phyloP scores from a whole-genome alignment of 53 echinoderm and acorn worm genomes.

The Antedon mediterranea region DNA sequence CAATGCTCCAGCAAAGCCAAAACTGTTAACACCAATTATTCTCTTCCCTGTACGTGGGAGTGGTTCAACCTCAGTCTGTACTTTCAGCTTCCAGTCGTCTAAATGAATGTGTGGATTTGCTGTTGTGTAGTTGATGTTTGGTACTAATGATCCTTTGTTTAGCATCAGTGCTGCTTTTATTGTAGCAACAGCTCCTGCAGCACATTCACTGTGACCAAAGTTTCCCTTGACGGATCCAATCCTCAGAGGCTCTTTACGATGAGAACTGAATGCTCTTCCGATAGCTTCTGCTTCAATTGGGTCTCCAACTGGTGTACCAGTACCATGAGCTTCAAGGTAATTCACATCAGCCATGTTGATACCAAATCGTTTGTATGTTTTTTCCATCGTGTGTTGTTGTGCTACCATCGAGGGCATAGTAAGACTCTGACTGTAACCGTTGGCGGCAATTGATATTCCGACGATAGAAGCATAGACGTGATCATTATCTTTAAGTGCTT shows the following conservation, averaged over 20 bases:
- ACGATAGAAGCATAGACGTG: slow-evolving; percentile 77
- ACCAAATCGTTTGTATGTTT: slow-evolving; percentile 55
- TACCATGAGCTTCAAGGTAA: slow-evolving; percentile 89
- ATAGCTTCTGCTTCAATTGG: slow-evolving; percentile 89
- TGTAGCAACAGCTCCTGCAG: slow-evolving; percentile 73
- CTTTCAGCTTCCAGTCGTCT: slow-evolving; percentile 45
- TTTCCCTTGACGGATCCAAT: slow-evolving; percentile 93
- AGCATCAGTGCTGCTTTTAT: slow-evolving; percentile 90
- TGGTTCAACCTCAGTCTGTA: slow-evolving; percentile 38
- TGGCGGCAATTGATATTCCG: slow-evolving; percentile 69
- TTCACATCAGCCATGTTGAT: slow-evolving; percentile 56
- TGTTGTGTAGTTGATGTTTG: slow-evolving; percentile 70
- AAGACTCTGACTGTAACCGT: slow-evolving; percentile 68
- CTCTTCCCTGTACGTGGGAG: slow-evolving; percentile 6
- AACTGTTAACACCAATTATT: slow-evolving; percentile 77
- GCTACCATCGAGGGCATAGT: slow-evolving; percentile 81
- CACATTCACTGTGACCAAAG: slow-evolving; percentile 82
- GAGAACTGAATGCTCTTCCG: slow-evolving; percentile 44
- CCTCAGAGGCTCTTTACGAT: slow-evolving; percentile 41
- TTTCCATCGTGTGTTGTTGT: slow-evolving; percentile 60
- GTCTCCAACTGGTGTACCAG: slow-evolving; percentile 92
- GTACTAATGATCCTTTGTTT: slow-evolving; percentile 54
- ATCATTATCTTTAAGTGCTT: slow-evolving; percentile 64
- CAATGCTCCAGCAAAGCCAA: slow-evolving; percentile 86
- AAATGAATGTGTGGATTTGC: slow-evolving; percentile 65